phyloP scores from a whole-genome alignment of 2,888 invertebrate species.

The Dicyrtoma fusca region DNA sequence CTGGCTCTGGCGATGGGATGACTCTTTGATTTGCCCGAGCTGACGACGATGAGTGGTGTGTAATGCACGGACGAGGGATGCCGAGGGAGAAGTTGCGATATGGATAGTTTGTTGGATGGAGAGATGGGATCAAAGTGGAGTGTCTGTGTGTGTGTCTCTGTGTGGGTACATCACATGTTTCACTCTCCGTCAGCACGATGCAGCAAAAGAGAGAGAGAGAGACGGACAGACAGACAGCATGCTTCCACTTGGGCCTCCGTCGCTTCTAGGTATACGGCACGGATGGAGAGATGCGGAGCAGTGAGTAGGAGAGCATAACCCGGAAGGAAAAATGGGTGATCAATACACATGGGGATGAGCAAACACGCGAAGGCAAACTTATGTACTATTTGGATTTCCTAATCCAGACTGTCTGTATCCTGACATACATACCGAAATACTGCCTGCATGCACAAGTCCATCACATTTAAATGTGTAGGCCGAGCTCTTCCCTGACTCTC shows the following conservation, averaged over 20 bases:
- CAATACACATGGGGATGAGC: slow-evolving; percentile 39
- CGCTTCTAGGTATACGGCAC: no score
- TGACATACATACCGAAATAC: no score
- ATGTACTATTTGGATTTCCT: neutral
- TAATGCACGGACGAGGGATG: neutral
- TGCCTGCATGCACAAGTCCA: no score
- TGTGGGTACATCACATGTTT: neutral
- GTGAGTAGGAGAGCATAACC: slow-evolving; percentile 10
- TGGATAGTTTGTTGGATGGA: neutral
- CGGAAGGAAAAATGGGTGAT: slow-evolving; percentile 41
- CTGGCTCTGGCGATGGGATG: no score
- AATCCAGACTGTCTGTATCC: neutral
- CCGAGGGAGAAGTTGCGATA: neutral
- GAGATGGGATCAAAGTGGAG: neutral
- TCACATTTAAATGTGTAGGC: no score
- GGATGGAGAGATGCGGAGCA: no score
- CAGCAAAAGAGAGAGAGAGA: neutral
- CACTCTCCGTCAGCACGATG: no score
- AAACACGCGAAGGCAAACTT: slow-evolving; percentile 33
- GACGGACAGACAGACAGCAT: neutral
- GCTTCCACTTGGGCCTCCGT: no score
- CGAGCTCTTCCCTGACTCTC: no score
- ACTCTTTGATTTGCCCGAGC: no score
- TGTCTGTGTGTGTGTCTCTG: slow-evolving; percentile 7
- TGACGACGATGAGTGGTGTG: no score